Percentiles rank a stretch among this genome's conserved stretches.
These are phyloP conservation scores for Lissocephala sabroskyi DNA, from an alignment of 2,888 invertebrate species.

Conservation along the genomic window DNA sequence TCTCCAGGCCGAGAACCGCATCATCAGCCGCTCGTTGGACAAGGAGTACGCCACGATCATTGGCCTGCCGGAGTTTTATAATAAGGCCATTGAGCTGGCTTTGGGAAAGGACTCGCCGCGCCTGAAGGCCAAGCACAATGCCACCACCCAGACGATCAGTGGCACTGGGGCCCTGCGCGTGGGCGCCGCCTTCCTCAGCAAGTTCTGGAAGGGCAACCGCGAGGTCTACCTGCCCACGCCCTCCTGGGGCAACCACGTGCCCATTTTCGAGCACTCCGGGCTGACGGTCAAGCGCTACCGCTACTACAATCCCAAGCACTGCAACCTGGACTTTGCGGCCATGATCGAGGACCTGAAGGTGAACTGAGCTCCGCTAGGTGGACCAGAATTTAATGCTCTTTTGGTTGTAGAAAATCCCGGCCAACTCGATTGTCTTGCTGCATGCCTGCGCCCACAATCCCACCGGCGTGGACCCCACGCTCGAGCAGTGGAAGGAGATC, in stretches of 20 bases:
- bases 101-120: slow-evolving; percentile 84
- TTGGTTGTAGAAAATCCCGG: slow-evolving; percentile 88
- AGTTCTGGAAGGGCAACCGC: slow-evolving; percentile 85
- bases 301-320: slow-evolving; percentile 94
- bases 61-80: slow-evolving; percentile 88
- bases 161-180: slow-evolving; percentile 97
- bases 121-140: slow-evolving; percentile 79
- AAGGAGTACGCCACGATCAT: slow-evolving; percentile 96
- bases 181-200: slow-evolving; percentile 89
- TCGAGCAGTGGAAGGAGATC: slow-evolving; percentile 91
- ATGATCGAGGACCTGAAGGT: slow-evolving; percentile 90
- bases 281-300: slow-evolving; percentile 90
- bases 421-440: slow-evolving; percentile 88
- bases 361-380: slow-evolving; percentile 67
- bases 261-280: slow-evolving; percentile 92
- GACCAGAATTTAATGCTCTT: not conserved
- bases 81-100: slow-evolving; percentile 88
- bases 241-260: slow-evolving; percentile 98
- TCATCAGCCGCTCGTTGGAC: slow-evolving; percentile 82
- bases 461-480: slow-evolving; percentile 92
- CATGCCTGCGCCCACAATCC: slow-evolving; percentile 99
- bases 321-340: slow-evolving; percentile 93
- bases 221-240: slow-evolving; percentile 92
- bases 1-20: slow-evolving; percentile 84
- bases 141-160: slow-evolving; percentile 90